Conservation (phyloP, 2,113 vertebrate species). For the Vidua macroura region DNA sequence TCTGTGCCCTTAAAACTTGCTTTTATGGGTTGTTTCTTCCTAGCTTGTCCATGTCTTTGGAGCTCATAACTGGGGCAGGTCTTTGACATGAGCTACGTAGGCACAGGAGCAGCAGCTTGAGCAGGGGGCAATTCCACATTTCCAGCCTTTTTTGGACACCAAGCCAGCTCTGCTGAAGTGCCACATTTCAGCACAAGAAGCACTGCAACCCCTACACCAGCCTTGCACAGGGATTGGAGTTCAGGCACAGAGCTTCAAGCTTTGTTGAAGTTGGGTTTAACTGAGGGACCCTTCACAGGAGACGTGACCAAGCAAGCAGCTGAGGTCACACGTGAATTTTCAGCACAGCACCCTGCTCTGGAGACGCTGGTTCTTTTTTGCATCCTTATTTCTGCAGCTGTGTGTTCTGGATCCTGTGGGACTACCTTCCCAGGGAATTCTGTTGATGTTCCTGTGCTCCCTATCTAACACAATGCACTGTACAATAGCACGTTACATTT, state of each 20-base stretch:
- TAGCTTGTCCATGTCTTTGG: background rate
- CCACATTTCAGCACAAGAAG: accelerated
- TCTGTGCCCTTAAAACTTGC: background rate
- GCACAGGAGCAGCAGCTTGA: background rate
- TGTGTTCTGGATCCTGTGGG: background rate
- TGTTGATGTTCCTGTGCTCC: background rate
- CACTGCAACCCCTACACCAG: accelerated
- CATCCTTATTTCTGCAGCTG: background rate
- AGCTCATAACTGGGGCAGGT: background rate
- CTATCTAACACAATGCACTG: background rate
- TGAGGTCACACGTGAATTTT: background rate
- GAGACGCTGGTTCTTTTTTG: background rate
- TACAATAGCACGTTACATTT: background rate
- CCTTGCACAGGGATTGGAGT: background rate
- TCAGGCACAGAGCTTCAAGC: accelerated
- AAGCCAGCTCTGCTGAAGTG: background rate
- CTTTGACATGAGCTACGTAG: accelerated
- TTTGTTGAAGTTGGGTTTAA: background rate
- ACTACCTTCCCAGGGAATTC: background rate
- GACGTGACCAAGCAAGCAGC: background rate
- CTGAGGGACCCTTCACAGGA: background rate
- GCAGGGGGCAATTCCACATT: accelerated
- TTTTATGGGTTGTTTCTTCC: background rate
- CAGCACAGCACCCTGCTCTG: background rate
- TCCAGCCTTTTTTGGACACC: background rate